phyloP scores from a whole-genome alignment of 23 tunicate genomes.

The Aplidium turbinatum region DNA sequence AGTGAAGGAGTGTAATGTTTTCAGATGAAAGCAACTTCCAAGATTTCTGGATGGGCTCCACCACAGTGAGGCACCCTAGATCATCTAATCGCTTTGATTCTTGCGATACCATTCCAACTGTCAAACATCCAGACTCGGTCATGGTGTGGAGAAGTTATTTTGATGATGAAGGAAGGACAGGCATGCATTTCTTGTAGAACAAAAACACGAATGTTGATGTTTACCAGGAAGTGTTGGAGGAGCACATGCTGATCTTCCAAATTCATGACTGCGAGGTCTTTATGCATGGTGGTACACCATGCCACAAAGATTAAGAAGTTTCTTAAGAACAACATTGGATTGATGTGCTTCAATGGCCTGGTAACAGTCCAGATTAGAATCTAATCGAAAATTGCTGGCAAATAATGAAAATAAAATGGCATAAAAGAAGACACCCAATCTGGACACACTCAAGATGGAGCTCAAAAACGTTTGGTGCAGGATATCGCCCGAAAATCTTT shows the following conservation, averaged over 20 bases:
- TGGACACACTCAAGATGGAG: slow-evolving; percentile 2
- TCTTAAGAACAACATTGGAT: no score
- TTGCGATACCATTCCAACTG: slow-evolving; percentile 15
- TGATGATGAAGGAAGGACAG: slow-evolving; percentile 22
- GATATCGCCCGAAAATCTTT: slow-evolving; percentile 9
- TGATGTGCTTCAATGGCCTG: slow-evolving; percentile 16
- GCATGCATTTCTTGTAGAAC: slow-evolving; percentile 26
- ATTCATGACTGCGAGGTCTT: slow-evolving; percentile 7
- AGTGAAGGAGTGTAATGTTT: slow-evolving; percentile 28
- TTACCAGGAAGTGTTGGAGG: slow-evolving; percentile 14
- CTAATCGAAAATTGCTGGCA: slow-evolving; percentile 19
- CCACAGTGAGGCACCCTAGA: slow-evolving; percentile 31
- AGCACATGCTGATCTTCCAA: slow-evolving; percentile 33
- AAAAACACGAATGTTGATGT: slow-evolving; percentile 30
- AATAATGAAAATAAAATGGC: slow-evolving; percentile 5
- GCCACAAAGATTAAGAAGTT: slow-evolving; percentile 3
- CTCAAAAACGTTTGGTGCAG: slow-evolving; percentile 34
- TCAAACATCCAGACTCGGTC: slow-evolving; percentile 28
- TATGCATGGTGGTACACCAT: not conserved
- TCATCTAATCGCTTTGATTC: slow-evolving; percentile 31
- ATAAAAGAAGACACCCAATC: slow-evolving; percentile 10
- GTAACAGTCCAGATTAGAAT: slow-evolving; percentile 4
- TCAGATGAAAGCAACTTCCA: slow-evolving; percentile 33
- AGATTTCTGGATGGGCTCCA: slow-evolving; percentile 30
- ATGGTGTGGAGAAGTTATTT: slow-evolving; percentile 28